phyloP scores from a whole-genome alignment of 2,888 invertebrate species.

The Drosophila mercatorum region DNA sequence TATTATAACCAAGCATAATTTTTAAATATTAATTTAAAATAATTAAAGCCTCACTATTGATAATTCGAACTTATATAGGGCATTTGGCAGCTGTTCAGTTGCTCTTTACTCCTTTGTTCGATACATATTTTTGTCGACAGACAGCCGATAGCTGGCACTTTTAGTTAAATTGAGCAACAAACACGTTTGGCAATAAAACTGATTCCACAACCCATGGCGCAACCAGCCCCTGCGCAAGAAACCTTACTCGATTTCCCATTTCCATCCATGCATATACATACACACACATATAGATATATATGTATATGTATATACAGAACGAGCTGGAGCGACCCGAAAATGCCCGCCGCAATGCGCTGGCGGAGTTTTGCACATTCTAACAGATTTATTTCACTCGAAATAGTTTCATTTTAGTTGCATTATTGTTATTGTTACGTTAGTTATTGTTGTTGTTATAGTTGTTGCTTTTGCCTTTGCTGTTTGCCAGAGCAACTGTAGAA shows the following conservation, averaged over 20 bases:
- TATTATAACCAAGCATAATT: neutral
- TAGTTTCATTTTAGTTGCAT: constrained; percentile 79
- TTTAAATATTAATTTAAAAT: neutral
- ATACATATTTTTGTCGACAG: constrained; percentile 46
- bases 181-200: constrained; percentile 81
- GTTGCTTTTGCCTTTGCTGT: constrained; percentile 36
- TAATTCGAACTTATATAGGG: neutral
- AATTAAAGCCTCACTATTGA: neutral
- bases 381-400: constrained; percentile 80
- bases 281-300: neutral
- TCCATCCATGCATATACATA: neutral
- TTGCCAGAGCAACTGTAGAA: constrained; percentile 68
- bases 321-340: constrained; percentile 26
- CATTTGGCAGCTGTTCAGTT: neutral
- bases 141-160: constrained; percentile 70
- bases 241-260: neutral
- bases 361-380: constrained; percentile 76
- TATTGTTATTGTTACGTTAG: constrained; percentile 72
- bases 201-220: constrained; percentile 54
- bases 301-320: neutral
- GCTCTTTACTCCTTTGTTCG: neutral
- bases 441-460: constrained; percentile 43
- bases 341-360: constrained; percentile 73
- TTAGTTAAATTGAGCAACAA: constrained; percentile 82
- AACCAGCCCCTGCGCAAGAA: constrained; percentile 3